Evolutionary conservation across 2,797 vertebrate species (phyloP).

Genomic region (Spinibarbus caldwelli): DNA sequence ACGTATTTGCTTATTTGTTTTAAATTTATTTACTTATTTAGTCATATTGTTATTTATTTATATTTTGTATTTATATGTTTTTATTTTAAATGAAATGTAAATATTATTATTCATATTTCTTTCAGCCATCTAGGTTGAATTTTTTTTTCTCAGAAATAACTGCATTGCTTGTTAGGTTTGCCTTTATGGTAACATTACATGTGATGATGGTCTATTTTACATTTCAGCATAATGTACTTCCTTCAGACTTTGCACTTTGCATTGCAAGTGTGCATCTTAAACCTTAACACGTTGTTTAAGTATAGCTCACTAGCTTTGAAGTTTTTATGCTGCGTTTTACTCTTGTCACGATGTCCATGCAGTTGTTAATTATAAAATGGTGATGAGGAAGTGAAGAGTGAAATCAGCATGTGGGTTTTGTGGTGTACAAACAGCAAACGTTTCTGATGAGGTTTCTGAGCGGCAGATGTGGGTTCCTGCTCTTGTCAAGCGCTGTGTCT

Average conservation of each 20-base stretch:
- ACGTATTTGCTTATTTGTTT: not conserved
- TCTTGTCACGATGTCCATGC: not conserved
- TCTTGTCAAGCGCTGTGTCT: not conserved
- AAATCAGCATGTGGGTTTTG: not conserved
- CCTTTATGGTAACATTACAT: not conserved
- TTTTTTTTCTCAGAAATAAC: not conserved
- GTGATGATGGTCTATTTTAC: not conserved
- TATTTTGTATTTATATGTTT: no score
- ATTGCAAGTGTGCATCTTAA: not conserved
- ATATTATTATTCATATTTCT: not conserved
- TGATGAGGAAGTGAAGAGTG: not conserved
- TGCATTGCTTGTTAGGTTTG: not conserved
- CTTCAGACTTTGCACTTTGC: not conserved
- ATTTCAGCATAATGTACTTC: not conserved
- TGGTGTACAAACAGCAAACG: not conserved
- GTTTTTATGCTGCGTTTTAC: not conserved
- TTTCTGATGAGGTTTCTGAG: slow-evolving; percentile 1
- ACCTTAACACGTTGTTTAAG: not conserved
- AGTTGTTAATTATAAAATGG: not conserved
- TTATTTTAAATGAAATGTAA: not conserved
- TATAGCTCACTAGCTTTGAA: no score
- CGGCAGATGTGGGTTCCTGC: not conserved
- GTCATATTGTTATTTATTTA: no score
- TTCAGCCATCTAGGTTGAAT: not conserved
- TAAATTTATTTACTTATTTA: no score